phyloP scores from a whole-genome alignment of 92 coral and sea anemone species.

The Phenganax stokvisi region DNA sequence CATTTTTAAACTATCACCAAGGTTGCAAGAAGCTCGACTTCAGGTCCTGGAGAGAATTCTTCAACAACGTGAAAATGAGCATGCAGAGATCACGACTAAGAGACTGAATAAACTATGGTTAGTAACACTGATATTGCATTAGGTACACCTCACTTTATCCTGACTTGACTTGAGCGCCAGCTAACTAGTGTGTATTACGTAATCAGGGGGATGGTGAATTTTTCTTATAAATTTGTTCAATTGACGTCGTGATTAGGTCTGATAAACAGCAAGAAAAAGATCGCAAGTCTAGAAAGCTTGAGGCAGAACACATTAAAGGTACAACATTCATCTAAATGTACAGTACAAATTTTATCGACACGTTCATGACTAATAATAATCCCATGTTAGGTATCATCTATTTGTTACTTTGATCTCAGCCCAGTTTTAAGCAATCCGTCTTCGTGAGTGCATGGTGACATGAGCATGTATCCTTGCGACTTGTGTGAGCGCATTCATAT shows the following conservation, averaged over 20 bases:
- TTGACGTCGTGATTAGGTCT: slow-evolving; percentile 51
- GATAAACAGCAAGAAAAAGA: slow-evolving; percentile 94
- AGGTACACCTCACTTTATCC: too few species aligned
- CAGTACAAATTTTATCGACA: not conserved
- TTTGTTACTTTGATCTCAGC: too few species aligned
- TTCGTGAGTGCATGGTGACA: too few species aligned
- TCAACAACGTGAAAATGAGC: slow-evolving; percentile 90
- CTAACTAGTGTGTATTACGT: too few species aligned
- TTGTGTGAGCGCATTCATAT: too few species aligned
- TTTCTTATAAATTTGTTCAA: not conserved
- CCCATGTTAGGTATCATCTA: too few species aligned
- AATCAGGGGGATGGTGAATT: not conserved
- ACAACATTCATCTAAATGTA: not conserved
- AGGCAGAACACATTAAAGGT: slow-evolving; percentile 94
- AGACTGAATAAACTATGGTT: slow-evolving; percentile 88
- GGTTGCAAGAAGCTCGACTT: slow-evolving; percentile 90
- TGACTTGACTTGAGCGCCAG: too few species aligned
- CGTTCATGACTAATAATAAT: not conserved
- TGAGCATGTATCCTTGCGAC: too few species aligned
- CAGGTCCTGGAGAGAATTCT: slow-evolving; percentile 80
- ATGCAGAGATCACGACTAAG: slow-evolving; percentile 77
- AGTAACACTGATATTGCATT: slow-evolving; percentile 19
- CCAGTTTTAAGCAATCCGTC: too few species aligned
- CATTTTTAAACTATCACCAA: not conserved
- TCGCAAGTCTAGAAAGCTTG: slow-evolving; percentile 69